Base-by-base conservation (phyloP, 2,888 invertebrate species). In the Cheilosia vulpina region DNA sequence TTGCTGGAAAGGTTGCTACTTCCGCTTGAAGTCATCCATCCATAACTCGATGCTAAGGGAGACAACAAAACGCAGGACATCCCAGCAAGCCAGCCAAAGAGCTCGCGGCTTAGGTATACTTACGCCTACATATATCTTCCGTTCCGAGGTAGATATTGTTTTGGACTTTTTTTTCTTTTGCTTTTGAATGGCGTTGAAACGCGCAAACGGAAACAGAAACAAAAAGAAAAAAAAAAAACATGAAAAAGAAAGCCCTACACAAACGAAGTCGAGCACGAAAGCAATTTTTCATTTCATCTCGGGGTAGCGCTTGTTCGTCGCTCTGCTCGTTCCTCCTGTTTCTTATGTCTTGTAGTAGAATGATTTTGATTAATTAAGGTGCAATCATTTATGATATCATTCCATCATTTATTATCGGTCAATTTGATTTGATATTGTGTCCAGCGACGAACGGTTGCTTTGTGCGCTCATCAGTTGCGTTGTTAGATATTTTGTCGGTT, bases 271-370 rank as follows among this genome's bases (percentile, higher is more conserved):
- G 47, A 68, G 47, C n/a, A 31, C 38, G 75, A 80, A 76, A 80
- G 76, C 66, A 76, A 85, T 85, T 85, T 85, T 85, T 80, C 80
- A 85, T 85, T 80, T 71, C 80, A 80, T 75, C 75, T 43, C 71
- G 41, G 45, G 24, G 53, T 45, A 60, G 43, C 57, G 45, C 24
- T 57, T 17, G 53, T 72, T 66, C 52, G 66, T 57, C 31, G 47
- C 45, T 75, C 79, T 79, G 45, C 41, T 45, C 69, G 62, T 71
- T 73, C 47, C 47, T 57, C 27, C 19, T 17, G 38, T 63, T 57
- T 41, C 41, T 72, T 55, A 27, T 19, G 41, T 31, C 31, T 15
- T 66, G 7, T 53, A 53, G 27, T 47, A 7, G 58, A 31, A 77
- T 62, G 80, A 76, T 60, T 85, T 85, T 85, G 85, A 85, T 85